These are phyloP conservation scores for Nasonovia ribisnigri DNA, from an alignment of 2,888 invertebrate genomes.

Conservation along the genomic window DNA sequence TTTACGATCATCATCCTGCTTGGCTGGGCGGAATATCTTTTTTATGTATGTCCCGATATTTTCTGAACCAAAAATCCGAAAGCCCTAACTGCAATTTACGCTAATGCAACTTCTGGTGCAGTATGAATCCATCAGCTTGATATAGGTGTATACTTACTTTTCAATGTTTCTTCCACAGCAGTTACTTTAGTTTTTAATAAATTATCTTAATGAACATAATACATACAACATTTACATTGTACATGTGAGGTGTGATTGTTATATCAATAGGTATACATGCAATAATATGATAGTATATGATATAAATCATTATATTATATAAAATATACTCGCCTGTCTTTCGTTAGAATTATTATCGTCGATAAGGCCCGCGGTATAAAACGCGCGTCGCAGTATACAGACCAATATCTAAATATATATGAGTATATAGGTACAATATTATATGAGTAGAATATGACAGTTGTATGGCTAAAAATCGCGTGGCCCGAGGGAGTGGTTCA, in stretches of 20 bases:
- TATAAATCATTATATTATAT: no score
- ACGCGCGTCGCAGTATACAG: not conserved
- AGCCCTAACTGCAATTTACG: not conserved
- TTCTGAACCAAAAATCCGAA: not conserved
- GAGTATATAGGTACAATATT: not conserved
- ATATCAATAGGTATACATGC: no score
- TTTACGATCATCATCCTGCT: not conserved
- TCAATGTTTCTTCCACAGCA: not conserved
- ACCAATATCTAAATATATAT: not conserved
- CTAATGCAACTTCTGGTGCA: no score
- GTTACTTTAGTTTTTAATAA: not conserved
- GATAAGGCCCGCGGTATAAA: not conserved
- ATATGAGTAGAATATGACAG: not conserved
- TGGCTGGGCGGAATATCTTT: not conserved
- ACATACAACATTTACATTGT: no score
- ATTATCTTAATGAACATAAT: not conserved
- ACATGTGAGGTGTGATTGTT: no score
- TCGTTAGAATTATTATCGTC: not conserved
- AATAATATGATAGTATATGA: no score
- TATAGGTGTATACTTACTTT: no score
- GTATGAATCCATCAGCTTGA: no score
- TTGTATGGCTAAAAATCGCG: slow-evolving; percentile 24
- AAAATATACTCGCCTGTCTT: no score
- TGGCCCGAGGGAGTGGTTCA: slow-evolving; percentile 62
- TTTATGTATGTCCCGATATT: not conserved